These are phyloP conservation scores for Nephrotoma appendiculata DNA, from an alignment of 2,888 invertebrate species.

Conservation along the genomic window DNA sequence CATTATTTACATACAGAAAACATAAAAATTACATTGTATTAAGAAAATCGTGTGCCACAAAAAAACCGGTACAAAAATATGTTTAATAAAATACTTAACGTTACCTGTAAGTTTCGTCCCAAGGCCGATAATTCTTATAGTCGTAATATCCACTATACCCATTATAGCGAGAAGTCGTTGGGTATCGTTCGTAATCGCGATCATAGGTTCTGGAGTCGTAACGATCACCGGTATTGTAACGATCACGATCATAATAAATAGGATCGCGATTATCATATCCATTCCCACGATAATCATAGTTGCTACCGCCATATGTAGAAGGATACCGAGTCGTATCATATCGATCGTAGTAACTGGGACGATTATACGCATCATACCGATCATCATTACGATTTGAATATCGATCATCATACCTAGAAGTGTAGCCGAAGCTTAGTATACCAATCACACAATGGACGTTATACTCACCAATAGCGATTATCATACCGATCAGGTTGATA, in stretches of 20 bases:
- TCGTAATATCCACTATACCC: conserved; percentile 20
- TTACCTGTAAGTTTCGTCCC: conserved; percentile 33
- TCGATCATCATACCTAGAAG: conserved; percentile 13
- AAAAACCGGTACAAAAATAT: not conserved
- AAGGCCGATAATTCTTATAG: conserved; percentile 29
- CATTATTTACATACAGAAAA: not conserved
- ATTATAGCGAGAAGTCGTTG: conserved; percentile 16
- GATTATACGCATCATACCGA: conserved; percentile 9
- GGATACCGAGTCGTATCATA: conserved; percentile 9
- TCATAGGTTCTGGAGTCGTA: conserved; percentile 17
- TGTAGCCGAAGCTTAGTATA: not conserved
- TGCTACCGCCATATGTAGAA: not conserved
- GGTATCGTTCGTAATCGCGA: conserved; percentile 27
- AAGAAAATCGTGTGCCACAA: not conserved
- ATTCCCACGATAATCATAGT: conserved; percentile 19
- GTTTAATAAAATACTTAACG: not conserved
- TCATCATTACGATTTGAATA: conserved; percentile 17
- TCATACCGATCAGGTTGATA: conserved; percentile 16
- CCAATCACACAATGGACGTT: not conserved
- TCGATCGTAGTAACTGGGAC: conserved; percentile 14
- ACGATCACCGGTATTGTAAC: conserved; percentile 17
- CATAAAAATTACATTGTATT: not conserved
- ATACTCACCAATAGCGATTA: conserved; percentile 6
- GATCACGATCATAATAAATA: conserved; percentile 18
- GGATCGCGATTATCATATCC: conserved; percentile 29